Percentiles rank a stretch among this genome's conserved stretches.
Evolutionary conservation across 2,888 invertebrate genomes (phyloP).

Genomic region (Epinotia bilunana): DNA sequence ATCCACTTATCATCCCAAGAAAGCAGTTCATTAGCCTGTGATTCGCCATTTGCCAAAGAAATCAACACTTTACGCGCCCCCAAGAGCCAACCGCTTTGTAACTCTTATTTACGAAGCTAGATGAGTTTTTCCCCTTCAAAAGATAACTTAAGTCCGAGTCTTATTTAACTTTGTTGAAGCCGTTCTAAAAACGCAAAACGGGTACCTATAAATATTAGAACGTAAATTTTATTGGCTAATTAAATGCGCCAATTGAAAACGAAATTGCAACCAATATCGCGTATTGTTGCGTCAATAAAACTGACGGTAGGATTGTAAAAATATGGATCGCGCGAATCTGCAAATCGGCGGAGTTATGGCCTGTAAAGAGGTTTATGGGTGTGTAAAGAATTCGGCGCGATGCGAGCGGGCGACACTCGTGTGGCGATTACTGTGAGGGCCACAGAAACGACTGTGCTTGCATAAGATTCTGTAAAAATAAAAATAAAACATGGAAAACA

Average conservation of each 20-base stretch:
- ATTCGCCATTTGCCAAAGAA: not conserved
- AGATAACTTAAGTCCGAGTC: constrained; percentile 9
- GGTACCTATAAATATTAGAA: not conserved
- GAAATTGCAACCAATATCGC: constrained; percentile 14
- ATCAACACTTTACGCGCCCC: not conserved
- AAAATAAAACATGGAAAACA: too few relatives aligned
- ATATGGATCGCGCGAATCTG: constrained; percentile 40
- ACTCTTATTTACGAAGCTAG: constrained; percentile 21
- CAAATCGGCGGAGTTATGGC: constrained; percentile 28
- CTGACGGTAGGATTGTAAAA: constrained; percentile 30
- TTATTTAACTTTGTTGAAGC: constrained; percentile 21
- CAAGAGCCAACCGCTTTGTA: constrained; percentile 5
- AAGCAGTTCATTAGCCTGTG: not conserved
- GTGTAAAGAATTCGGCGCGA: constrained; percentile 10
- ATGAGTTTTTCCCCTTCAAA: constrained; percentile 28
- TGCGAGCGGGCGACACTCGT: constrained; percentile 6
- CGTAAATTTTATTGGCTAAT: constrained; percentile 19
- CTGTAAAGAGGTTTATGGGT: constrained; percentile 40
- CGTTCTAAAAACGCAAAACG: not conserved
- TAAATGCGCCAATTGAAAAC: constrained; percentile 31
- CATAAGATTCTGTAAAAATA: too few relatives aligned
- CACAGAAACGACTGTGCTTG: not conserved
- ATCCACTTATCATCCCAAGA: too few relatives aligned
- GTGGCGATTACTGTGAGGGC: constrained; percentile 23
- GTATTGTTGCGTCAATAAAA: constrained; percentile 29